Percentiles rank a stretch among this genome's conserved stretches.
Conservation (phyloP, 2,113 vertebrate species). For the Nibea coibor region DNA sequence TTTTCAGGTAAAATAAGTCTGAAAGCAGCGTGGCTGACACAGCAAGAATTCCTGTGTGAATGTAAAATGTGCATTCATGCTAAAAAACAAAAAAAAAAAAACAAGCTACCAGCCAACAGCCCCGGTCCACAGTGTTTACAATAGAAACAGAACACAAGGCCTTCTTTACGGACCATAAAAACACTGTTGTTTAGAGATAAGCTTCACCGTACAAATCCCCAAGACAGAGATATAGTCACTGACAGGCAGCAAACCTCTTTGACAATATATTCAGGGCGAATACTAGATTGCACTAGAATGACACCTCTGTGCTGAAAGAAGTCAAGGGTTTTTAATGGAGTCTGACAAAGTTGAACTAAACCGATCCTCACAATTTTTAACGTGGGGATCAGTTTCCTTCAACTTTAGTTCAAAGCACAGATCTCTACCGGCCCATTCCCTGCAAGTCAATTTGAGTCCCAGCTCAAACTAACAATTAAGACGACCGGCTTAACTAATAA, state of each 20-base stretch:
- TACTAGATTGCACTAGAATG: neutral
- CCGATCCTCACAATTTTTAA: neutral
- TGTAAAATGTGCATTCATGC: neutral
- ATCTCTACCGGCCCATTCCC: neutral
- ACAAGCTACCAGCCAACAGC: neutral
- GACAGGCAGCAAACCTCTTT: neutral
- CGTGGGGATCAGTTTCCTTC: neutral
- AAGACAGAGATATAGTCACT: neutral
- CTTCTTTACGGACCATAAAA: constrained; percentile 39
- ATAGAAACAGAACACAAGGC: constrained; percentile 47
- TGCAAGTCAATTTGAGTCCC: neutral
- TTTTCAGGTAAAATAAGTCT: constrained; percentile 7
- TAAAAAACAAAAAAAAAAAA: neutral
- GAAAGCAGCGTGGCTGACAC: neutral
- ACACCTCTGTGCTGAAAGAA: neutral
- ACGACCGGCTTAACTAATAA: neutral
- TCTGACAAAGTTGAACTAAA: too few species aligned
- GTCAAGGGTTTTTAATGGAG: neutral
- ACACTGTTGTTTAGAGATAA: constrained; percentile 39
- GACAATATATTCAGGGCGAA: neutral
- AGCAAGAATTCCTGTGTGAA: constrained; percentile 5
- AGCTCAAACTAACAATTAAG: neutral
- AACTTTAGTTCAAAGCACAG: neutral
- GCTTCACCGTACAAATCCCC: constrained; percentile 10
- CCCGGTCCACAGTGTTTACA: constrained; percentile 38